Evolutionary conservation across 2,888 invertebrate genomes (phyloP), one percentile per base, ranked within the genome.

Genomic region (Napeogenes inachia): DNA sequence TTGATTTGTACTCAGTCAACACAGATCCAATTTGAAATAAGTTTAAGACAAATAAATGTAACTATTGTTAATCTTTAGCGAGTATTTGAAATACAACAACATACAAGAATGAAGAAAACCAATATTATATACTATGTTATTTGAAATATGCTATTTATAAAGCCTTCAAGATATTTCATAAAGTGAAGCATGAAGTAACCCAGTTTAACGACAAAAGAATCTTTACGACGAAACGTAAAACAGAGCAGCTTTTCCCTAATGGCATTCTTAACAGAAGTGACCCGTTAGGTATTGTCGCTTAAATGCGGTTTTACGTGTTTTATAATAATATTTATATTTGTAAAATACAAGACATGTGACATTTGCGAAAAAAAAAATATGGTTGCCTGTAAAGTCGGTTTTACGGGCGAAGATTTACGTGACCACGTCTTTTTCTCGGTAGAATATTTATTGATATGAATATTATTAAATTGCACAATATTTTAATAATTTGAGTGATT

Each of bases 1-100:
- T 13, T 30, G 46, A 57, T 46, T 45, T 32, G 46, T 57, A 32
- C 3, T 57, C n/a, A 38, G 21, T 21, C 21, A 21, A 21, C 21
- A 21, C 21, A 21, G 46, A 13, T 45, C 12, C 45, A 38, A 58
- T 58, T 38, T 50, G 30, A 53, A 58, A 58, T 58, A 12, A 58
- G 53, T 53, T 53, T n/a, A 4, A 4, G 21, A 21, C 21, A 21
- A 21, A 21, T 4, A 38, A 38, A 38, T 38, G 1, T 6, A 38
- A 38, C 38, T 38, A 38, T 38, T 8, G 38, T 38, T 38, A 38
- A 38, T 38, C 38, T 38, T 38, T 38, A 38, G 38, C 38, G 1
- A 1, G 8, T 38, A 38, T 38, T 38, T 38, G 38, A 38, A 38
- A 38, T 38, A 38, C 38, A 38, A 38, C 38, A 38, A 38, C 21